Conservation (phyloP, 2,888 invertebrate genomes). For the Doris montereyensis region DNA sequence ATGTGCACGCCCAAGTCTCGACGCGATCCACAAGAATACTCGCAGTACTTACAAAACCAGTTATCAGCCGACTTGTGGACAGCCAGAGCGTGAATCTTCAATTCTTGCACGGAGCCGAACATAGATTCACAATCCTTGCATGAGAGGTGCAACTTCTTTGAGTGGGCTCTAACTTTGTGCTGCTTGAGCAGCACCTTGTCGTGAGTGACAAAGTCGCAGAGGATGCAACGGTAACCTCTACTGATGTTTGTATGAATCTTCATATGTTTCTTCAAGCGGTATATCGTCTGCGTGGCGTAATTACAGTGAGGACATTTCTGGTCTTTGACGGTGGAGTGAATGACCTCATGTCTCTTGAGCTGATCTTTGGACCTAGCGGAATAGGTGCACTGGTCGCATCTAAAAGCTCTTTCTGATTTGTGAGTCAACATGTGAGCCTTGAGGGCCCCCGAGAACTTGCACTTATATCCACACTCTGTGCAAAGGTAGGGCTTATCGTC, state of each 20-base stretch:
- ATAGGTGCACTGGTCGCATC: slow-evolving; percentile 26
- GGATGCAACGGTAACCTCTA: slow-evolving; percentile 29
- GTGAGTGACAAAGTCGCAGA: slow-evolving; percentile 34
- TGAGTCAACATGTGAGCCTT: slow-evolving; percentile 36
- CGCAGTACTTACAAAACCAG: slow-evolving; percentile 38
- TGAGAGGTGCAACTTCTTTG: slow-evolving; percentile 12
- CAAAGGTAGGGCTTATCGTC: slow-evolving; percentile 35
- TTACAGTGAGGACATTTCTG: slow-evolving; percentile 25
- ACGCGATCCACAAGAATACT: slow-evolving; percentile 28
- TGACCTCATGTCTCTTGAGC: slow-evolving; percentile 34
- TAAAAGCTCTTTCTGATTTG: slow-evolving; percentile 27
- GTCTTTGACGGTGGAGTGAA: slow-evolving; percentile 34
- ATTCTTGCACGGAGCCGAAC: slow-evolving; percentile 25
- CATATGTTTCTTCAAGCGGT: slow-evolving; percentile 37
- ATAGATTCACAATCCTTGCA: slow-evolving; percentile 28
- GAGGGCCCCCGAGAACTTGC: slow-evolving; percentile 27
- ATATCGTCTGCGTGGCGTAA: slow-evolving; percentile 36
- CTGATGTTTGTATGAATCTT: slow-evolving; percentile 33
- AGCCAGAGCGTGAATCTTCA: slow-evolving; percentile 36
- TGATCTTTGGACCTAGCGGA: slow-evolving; percentile 34
- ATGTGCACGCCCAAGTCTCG: slow-evolving; percentile 34
- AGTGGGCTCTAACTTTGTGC: slow-evolving; percentile 32
- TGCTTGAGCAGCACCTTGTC: slow-evolving; percentile 29
- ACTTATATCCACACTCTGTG: slow-evolving; percentile 32
- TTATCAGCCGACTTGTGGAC: slow-evolving; percentile 34